A percentile compares a stretch with the other conserved stretches of the same genome.
phyloP scores from a whole-genome alignment of 2,888 invertebrate species.

The Protophormia terraenovae region DNA sequence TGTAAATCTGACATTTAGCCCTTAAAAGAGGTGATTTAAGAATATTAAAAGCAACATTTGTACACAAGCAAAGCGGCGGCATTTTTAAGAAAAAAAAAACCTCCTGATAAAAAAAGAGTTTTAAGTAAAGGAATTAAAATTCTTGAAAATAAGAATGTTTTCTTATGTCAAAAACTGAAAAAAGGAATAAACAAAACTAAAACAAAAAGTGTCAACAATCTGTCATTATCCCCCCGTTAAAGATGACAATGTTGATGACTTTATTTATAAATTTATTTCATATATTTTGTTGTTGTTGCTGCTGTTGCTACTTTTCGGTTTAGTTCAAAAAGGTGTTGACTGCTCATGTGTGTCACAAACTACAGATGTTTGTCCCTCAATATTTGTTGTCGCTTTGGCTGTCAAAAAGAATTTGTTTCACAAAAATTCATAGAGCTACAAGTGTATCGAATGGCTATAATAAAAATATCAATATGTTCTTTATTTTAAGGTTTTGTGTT shows the following conservation, averaged over 20 bases:
- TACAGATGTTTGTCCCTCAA: conserved; percentile 53
- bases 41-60: conserved; percentile 62
- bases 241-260: conserved; percentile 64
- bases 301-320: conserved; percentile 38
- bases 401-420: conserved; percentile 52
- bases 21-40: conserved; percentile 65
- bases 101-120: neutral
- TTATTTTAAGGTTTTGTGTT: neutral
- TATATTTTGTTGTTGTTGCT: neutral
- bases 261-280: too few species aligned
- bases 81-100: neutral
- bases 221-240: conserved; percentile 65
- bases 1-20: conserved; percentile 64
- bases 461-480: conserved; percentile 31
- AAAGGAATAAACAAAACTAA: neutral
- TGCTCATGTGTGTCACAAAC: conserved; percentile 55
- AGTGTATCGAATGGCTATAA: conserved; percentile 66
- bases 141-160: conserved; percentile 21
- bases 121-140: conserved; percentile 13
- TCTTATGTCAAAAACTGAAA: neutral
- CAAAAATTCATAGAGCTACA: conserved; percentile 44
- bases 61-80: conserved; percentile 28
- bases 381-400: conserved; percentile 40
- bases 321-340: conserved; percentile 57
- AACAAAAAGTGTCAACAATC: conserved; percentile 69